A percentile compares a stretch with the other conserved stretches of the same genome.
Evolutionary conservation across 2,888 invertebrate genomes (phyloP).

Genomic region (Mythimna albipuncta): DNA sequence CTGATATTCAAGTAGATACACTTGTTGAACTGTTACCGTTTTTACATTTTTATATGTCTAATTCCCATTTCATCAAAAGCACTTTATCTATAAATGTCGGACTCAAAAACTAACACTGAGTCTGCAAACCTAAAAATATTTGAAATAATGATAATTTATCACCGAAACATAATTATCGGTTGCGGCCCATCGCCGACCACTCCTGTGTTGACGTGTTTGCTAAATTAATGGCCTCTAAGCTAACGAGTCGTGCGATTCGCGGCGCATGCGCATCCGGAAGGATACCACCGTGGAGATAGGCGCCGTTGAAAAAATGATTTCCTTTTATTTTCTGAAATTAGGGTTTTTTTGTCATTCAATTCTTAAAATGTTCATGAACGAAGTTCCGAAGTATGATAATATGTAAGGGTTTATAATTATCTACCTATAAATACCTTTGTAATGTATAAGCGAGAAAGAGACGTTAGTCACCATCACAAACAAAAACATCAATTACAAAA

Average conservation of each 20-base stretch:
- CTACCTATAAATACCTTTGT: not conserved
- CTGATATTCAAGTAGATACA: too few species aligned
- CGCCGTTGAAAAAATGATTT: conserved; percentile 38
- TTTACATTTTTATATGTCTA: too few species aligned
- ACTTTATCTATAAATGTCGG: not conserved
- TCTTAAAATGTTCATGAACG: not conserved
- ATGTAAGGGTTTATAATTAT: not conserved
- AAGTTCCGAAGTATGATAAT: too few species aligned
- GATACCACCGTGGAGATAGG: conserved; percentile 59
- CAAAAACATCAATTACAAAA: too few species aligned
- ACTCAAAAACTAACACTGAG: not conserved
- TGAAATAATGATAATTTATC: conserved; percentile 51
- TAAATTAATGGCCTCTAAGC: conserved; percentile 77
- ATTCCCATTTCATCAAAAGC: too few species aligned
- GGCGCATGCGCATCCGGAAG: conserved; percentile 78
- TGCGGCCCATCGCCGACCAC: conserved; percentile 77
- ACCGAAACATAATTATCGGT: conserved; percentile 71
- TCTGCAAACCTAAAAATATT: conserved; percentile 40
- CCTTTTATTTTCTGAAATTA: conserved; percentile 10
- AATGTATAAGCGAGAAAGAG: not conserved
- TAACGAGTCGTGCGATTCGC: conserved; percentile 81
- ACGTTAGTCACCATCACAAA: not conserved
- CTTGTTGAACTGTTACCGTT: too few species aligned
- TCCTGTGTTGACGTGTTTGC: conserved; percentile 82
- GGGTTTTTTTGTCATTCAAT: not conserved